Evolutionary conservation across 2,113 vertebrate species (phyloP).

Genomic region (Dipodomys spectabilis): DNA sequence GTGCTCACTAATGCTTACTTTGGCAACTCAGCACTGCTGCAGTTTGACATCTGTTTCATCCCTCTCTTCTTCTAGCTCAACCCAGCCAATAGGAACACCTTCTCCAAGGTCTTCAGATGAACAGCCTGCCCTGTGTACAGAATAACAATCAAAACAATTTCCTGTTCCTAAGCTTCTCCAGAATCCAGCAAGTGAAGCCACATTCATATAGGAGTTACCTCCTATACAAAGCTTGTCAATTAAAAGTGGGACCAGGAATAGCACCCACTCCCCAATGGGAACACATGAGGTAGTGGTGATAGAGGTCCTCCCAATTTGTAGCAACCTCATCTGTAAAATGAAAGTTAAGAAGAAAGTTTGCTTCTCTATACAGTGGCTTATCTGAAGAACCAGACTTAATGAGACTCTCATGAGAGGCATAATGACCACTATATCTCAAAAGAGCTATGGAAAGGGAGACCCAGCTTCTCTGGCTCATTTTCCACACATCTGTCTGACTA

Average conservation of each 20-base stretch:
- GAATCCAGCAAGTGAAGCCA: not conserved
- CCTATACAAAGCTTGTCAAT: not conserved
- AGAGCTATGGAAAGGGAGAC: not conserved
- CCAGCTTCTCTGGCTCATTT: not conserved
- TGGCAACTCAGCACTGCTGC: too few species aligned
- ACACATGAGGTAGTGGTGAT: not conserved
- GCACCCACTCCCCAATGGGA: not conserved
- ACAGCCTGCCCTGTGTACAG: slow-evolving; percentile 79
- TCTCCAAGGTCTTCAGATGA: too few species aligned
- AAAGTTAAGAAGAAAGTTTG: not conserved
- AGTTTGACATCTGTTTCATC: too few species aligned
- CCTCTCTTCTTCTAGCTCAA: too few species aligned
- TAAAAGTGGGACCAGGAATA: not conserved
- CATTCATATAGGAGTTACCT: not conserved
- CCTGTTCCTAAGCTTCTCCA: slow-evolving; percentile 29
- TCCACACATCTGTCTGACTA: not conserved
- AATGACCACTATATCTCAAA: not conserved
- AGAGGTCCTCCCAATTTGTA: too few species aligned
- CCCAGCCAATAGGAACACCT: too few species aligned
- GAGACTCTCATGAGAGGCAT: not conserved
- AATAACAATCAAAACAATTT: slow-evolving; percentile 5
- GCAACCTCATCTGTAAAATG: not conserved
- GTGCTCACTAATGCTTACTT: too few species aligned
- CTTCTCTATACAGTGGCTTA: slow-evolving; percentile 22
- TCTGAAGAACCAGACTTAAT: not conserved